phyloP scores from a whole-genome alignment of 2,888 invertebrate species.

The Lobophora halterata region DNA sequence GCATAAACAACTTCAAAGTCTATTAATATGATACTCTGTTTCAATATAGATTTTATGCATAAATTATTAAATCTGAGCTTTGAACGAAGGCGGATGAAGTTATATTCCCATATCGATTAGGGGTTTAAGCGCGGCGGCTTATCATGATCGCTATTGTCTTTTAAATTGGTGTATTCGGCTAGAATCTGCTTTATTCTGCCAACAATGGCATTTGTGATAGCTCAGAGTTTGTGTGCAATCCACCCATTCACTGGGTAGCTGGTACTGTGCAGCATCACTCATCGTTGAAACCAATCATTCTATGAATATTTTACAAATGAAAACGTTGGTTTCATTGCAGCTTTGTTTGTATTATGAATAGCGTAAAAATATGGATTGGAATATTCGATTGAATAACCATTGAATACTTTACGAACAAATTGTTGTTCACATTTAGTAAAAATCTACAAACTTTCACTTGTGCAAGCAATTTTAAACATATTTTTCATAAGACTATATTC shows the following conservation, averaged over 20 bases:
- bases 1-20: conserved; percentile 1
- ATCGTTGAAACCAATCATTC: neutral
- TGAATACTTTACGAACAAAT: neutral
- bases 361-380: neutral
- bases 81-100: conserved; percentile 39
- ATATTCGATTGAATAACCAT: neutral
- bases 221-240: conserved; percentile 32
- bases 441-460: neutral
- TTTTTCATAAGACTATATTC: too few relatives aligned
- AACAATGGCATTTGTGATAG: conserved; percentile 55
- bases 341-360: neutral
- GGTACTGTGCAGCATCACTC: neutral
- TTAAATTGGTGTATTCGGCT: conserved; percentile 45
- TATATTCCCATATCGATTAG: conserved; percentile 49
- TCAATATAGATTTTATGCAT: conserved; percentile 20
- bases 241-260: too few relatives aligned
- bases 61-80: conserved; percentile 26
- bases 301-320: neutral
- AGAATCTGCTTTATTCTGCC: conserved; percentile 23
- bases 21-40: conserved; percentile 12
- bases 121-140: conserved; percentile 43
- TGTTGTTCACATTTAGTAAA: too few relatives aligned
- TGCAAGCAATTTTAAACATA: too few relatives aligned
- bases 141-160: conserved; percentile 55
- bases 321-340: neutral